Base-by-base conservation (phyloP, 2,113 vertebrate genomes). In the Trochalopteron elliotii region DNA sequence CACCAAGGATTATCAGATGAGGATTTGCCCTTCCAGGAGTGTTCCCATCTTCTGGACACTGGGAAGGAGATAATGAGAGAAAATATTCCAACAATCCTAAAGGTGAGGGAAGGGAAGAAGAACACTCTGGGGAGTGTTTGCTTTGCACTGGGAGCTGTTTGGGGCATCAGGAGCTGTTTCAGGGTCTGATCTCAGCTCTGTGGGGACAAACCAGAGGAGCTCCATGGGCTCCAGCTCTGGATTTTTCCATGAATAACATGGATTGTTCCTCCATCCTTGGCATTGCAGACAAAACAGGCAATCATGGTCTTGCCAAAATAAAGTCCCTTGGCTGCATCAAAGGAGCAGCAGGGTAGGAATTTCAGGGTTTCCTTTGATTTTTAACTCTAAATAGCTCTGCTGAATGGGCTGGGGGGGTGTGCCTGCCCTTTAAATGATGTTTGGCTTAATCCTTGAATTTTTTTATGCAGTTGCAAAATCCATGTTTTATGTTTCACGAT, bases 391-490 rank as follows among this genome's bases (percentile, higher is more conserved):
- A 53, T 56, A 4, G 7, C 35, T 79, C 47, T 77, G 93, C 90
- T 90, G 23, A 64, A 0, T 40, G 82, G 71, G 22, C 10, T 39
- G 74, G 61, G 52, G 50, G 78, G 33, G 56, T 27, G n/a, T 12
- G 47, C 57, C 18, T 91, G 77, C 47, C 80, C 93, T 88, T 90
- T 35, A 1, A 74, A 74, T 40, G 42, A 40, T 47, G 47, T 57
- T 84, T 79, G 93, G 45, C 72, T 90, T 77, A 64, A 94, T 50
- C 78, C 16, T 57, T 20, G 24, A 24, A 52, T 86, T 76, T 77
- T 49, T 93, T 86, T 27, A 44, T 53, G 79, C 49, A 39, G 33
- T 90, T 84, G 15, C 87, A 84, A 91, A 96, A 87, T 87, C 14
- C 55, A 17, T 83, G 87, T 60, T 96, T 93, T 80, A 6, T 72